phyloP scores from a whole-genome alignment of 1,140 invertebrate species.

The Temnothorax longispinosus region DNA sequence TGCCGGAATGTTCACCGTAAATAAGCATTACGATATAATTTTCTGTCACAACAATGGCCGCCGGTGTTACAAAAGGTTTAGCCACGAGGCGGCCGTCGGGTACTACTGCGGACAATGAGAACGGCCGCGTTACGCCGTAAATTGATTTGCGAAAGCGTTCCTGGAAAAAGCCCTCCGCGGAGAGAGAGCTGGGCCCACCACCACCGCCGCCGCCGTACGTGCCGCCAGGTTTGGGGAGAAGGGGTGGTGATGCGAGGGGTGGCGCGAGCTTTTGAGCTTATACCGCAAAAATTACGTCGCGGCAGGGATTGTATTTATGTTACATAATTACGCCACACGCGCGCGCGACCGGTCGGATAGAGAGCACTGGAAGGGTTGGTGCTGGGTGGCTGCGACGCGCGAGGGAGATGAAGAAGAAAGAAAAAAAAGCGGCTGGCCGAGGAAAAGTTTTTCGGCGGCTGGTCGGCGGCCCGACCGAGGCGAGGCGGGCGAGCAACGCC shows the following conservation, averaged over 20 bases:
- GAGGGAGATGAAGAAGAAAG: neutral
- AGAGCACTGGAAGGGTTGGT: constrained; percentile 3
- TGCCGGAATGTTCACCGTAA: constrained; percentile 71
- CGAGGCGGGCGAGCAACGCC: constrained; percentile 69
- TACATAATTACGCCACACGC: constrained; percentile 83
- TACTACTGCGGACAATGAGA: constrained; percentile 82
- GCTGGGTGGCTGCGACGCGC: neutral
- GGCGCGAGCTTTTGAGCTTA: constrained; percentile 84
- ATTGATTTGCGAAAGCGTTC: constrained; percentile 85
- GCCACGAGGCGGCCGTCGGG: constrained; percentile 76
- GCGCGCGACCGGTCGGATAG: constrained; percentile 62
- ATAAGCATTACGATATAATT: constrained; percentile 83
- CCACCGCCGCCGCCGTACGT: constrained; percentile 31
- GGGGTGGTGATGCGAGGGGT: neutral
- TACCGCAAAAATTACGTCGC: constrained; percentile 85
- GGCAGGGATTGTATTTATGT: constrained; percentile 85
- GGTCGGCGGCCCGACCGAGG: constrained; percentile 51
- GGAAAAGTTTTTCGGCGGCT: constrained; percentile 81
- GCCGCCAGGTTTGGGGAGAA: constrained; percentile 29
- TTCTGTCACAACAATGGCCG: constrained; percentile 85
- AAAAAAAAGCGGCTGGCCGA: constrained; percentile 67
- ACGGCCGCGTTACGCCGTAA: constrained; percentile 83
- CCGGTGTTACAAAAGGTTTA: constrained; percentile 84
- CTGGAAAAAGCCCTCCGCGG: constrained; percentile 81
- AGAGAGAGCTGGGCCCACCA: constrained; percentile 29